Conservation (phyloP, 1,140 invertebrate genomes). For the Heterodera schachtii region DNA sequence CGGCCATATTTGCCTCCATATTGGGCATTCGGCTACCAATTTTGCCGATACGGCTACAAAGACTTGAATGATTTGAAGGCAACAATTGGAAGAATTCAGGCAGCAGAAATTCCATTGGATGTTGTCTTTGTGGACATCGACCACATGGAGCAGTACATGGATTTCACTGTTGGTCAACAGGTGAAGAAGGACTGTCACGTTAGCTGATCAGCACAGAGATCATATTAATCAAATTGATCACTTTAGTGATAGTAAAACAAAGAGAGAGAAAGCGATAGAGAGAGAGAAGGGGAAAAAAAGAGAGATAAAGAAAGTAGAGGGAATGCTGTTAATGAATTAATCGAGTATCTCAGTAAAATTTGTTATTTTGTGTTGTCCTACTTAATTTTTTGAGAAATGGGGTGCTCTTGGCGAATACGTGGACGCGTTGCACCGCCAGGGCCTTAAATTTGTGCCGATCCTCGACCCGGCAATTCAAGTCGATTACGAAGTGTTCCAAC, state of each 20-base stretch:
- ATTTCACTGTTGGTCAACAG: slow-evolving; percentile 73
- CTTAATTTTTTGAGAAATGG: slow-evolving; percentile 42
- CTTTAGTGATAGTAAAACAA: too few relatives aligned
- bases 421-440: slow-evolving; percentile 38
- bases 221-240: too few relatives aligned
- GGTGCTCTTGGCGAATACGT: slow-evolving; percentile 36
- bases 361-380: too few relatives aligned
- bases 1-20: slow-evolving; percentile 67
- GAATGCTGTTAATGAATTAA: neutral
- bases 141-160: slow-evolving; percentile 82
- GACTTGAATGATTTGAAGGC: slow-evolving; percentile 73
- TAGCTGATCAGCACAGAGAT: too few relatives aligned
- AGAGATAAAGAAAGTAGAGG: too few relatives aligned
- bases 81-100: slow-evolving; percentile 63
- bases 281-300: too few relatives aligned
- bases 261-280: too few relatives aligned
- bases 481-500: slow-evolving; percentile 45
- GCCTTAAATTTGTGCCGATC: slow-evolving; percentile 48
- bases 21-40: slow-evolving; percentile 66
- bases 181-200: neutral
- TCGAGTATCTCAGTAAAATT: neutral
- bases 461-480: slow-evolving; percentile 53
- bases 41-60: slow-evolving; percentile 73
- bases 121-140: slow-evolving; percentile 71
- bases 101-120: slow-evolving; percentile 66